Evolutionary conservation across 2,888 invertebrate species (phyloP), one percentile per base, ranked within the genome.

Genomic region (Agelastica alni): DNA sequence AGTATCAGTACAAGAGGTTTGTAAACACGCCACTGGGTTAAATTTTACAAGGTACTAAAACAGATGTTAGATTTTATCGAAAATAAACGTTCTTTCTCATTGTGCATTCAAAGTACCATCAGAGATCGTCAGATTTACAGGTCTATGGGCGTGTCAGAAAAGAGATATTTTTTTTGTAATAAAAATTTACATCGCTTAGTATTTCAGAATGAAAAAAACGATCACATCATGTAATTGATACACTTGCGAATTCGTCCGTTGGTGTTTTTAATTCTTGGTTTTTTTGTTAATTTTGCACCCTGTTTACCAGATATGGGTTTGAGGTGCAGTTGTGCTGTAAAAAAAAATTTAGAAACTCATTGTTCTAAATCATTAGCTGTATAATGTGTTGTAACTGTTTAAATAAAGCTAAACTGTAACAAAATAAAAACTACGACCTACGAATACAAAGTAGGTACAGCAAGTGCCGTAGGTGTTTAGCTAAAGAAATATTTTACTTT

Each of bases 21-120:
- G n/a, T n/a, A n/a, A 34, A 34, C 10, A 10, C 31, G 31, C 17
- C 17, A 28, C 26, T 42, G 42, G 20, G 12, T 31, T 28, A 31
- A 7, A 31, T 43, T 43, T 43, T 43, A 42, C 14, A 42, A 43
- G 31, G 31, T 31, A 43, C 31, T 43, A 43, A 43, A 30, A 43
- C 31, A 43, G 43, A 43, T 43, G 31, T 43, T 43, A 30, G 43
- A 43, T 43, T 43, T 43, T 31, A 31, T 43, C 43, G 30, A 31
- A 30, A 43, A 31, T 43, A 43, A 43, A 31, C 43, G 43, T 31
- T 31, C 43, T 30, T 43, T 17, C 43, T 43, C 43, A 43, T 43
- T 43, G 31, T 43, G 43, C n/a, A 43, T 43, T 43, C 43, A 43
- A 28, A 17, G 31, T 30, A 43, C n/a, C n/a, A n/a, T 31, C 43